Evolutionary conservation across 53 echinoderm and acorn worm genomes (phyloP).

Genomic region (Luidia sarsii): DNA sequence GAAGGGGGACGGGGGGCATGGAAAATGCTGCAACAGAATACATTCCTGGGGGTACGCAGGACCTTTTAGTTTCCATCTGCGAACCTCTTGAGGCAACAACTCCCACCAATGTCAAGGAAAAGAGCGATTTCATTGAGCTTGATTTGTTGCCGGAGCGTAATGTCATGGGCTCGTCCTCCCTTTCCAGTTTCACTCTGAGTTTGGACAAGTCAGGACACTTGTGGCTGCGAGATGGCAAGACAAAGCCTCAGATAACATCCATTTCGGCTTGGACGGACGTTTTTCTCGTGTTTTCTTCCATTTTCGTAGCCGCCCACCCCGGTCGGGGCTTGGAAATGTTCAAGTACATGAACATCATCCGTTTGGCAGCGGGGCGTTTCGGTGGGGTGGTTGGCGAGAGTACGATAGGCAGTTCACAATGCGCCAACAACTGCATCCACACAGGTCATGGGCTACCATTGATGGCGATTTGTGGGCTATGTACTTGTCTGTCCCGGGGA

Average conservation of each 20-base stretch:
- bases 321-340: constrained; percentile 1
- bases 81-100: too few species aligned
- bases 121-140: too few species aligned
- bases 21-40: too few species aligned
- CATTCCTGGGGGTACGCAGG: too few species aligned
- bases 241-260: background rate
- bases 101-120: too few species aligned
- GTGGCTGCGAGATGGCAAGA: background rate
- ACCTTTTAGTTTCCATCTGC: too few species aligned
- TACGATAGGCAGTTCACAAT: constrained; percentile 55
- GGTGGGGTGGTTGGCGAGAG: background rate
- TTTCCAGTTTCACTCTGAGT: background rate
- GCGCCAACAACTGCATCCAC: constrained; percentile 43
- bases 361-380: constrained; percentile 1
- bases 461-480: constrained; percentile 34
- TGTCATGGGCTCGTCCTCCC: too few species aligned
- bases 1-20: too few species aligned
- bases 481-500: background rate
- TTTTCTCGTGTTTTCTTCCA: constrained; percentile 5
- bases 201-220: constrained; percentile 1
- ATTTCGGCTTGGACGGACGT: constrained; percentile 28
- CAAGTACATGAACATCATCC: constrained; percentile 22
- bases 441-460: constrained; percentile 27
- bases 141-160: too few species aligned
- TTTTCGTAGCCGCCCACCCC: constrained; percentile 9